A percentile compares a stretch with the other conserved stretches of the same genome.
These are phyloP conservation scores for Malaclemys terrapin DNA, from an alignment of 2,113 vertebrate species.

Conservation along the genomic window DNA sequence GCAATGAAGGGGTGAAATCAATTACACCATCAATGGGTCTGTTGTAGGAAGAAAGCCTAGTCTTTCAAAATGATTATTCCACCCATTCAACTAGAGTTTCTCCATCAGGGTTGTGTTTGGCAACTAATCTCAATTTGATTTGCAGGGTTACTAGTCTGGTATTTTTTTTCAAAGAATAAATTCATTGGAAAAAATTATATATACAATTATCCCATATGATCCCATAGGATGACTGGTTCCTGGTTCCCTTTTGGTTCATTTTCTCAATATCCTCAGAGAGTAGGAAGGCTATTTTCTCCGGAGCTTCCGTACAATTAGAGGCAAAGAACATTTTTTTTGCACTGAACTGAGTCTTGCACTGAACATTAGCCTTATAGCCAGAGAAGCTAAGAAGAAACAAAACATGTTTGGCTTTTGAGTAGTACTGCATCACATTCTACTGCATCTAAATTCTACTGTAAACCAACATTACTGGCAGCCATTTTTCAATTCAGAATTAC, in stretches of 20 bases:
- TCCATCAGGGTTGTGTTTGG: neutral
- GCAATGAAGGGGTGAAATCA: neutral
- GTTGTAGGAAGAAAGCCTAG: neutral
- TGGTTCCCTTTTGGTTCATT: neutral
- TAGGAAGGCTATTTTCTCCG: neutral
- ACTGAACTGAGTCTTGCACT: neutral
- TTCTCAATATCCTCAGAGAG: neutral
- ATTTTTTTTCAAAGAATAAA: neutral
- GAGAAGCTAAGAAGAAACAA: neutral
- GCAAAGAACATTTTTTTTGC: neutral
- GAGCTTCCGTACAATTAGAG: neutral
- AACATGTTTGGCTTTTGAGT: neutral
- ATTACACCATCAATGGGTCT: neutral
- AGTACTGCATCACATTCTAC: neutral
- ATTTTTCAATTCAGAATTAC: neutral
- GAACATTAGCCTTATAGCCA: neutral
- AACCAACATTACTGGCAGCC: neutral
- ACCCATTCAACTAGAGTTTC: neutral
- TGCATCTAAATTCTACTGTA: neutral
- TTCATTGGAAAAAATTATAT: neutral
- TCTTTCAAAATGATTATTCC: neutral
- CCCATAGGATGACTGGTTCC: neutral
- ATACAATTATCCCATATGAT: neutral
- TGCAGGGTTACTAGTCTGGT: neutral
- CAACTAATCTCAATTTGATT: neutral